phyloP scores from a whole-genome alignment of 92 coral and sea anemone species.

The Umimayanthus kanabou region DNA sequence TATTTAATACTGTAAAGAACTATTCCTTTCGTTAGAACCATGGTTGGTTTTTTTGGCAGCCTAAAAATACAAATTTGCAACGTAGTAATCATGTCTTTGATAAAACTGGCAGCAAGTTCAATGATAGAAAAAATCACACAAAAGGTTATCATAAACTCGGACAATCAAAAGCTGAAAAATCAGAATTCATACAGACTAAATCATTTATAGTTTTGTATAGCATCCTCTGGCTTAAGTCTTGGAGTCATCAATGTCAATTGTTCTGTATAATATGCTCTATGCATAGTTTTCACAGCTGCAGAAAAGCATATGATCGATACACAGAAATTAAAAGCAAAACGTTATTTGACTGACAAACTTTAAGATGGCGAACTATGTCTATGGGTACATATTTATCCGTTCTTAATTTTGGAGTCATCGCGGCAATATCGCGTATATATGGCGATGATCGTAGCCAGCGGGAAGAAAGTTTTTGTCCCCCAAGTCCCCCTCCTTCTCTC shows the following conservation, averaged over 20 bases:
- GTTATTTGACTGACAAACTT: background rate
- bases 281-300: background rate
- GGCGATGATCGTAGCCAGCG: background rate
- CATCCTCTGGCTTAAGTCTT: too few relatives aligned
- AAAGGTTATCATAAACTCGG: background rate
- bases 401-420: background rate
- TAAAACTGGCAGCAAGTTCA: too few relatives aligned
- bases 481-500: too few relatives aligned
- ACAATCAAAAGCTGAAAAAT: too few relatives aligned
- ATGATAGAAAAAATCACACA: too few relatives aligned
- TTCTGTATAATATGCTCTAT: too few relatives aligned
- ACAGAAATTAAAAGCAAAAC: background rate
- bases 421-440: background rate
- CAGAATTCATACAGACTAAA: background rate
- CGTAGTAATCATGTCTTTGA: too few relatives aligned
- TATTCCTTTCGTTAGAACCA: too few relatives aligned
- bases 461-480: background rate
- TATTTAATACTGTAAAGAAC: too few relatives aligned
- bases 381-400: background rate
- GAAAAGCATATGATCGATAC: background rate
- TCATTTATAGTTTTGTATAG: background rate
- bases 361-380: background rate
- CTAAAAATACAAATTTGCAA: too few relatives aligned
- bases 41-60: too few relatives aligned
- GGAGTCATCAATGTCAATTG: background rate